These are phyloP conservation scores for Listrodromus nycthemerus DNA, from an alignment of 2,888 invertebrate genomes.

Conservation along the genomic window DNA sequence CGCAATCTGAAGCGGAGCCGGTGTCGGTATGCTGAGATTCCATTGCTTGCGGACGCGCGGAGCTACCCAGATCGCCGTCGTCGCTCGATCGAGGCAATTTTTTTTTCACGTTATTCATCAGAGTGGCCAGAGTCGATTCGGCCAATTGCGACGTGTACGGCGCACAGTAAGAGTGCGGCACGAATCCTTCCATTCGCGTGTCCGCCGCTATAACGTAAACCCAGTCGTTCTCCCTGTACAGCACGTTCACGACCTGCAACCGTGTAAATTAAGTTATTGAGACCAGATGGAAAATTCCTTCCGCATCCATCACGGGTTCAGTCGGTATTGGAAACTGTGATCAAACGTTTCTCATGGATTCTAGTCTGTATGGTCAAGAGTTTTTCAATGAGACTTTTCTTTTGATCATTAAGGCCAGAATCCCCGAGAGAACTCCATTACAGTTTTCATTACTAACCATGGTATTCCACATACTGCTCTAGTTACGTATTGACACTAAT, in stretches of 20 bases:
- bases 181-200: conserved; percentile 96
- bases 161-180: conserved; percentile 97
- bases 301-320: too few relatives aligned
- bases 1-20: conserved; percentile 87
- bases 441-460: too few relatives aligned
- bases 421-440: too few relatives aligned
- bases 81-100: conserved; percentile 90
- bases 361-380: too few relatives aligned
- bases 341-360: too few relatives aligned
- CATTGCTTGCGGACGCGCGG: conserved; percentile 76
- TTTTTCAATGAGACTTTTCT: too few relatives aligned
- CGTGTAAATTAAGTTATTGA: conserved; percentile 1
- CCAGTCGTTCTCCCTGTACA: conserved; percentile 98
- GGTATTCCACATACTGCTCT: too few relatives aligned
- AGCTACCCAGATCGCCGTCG: conserved; percentile 76
- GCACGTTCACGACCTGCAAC: conserved; percentile 93
- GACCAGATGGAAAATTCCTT: too few relatives aligned
- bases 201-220: conserved; percentile 97
- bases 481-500: too few relatives aligned
- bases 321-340: too few relatives aligned
- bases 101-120: conserved; percentile 89
- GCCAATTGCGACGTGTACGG: conserved; percentile 92
- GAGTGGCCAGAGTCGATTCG: conserved; percentile 88
- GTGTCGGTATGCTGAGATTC: conserved; percentile 83
- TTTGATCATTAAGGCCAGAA: too few relatives aligned